Percentiles rank a stretch among this genome's conserved stretches.
phyloP scores from a whole-genome alignment of 2,113 vertebrate genomes.

The Gallinago paraguaiae region DNA sequence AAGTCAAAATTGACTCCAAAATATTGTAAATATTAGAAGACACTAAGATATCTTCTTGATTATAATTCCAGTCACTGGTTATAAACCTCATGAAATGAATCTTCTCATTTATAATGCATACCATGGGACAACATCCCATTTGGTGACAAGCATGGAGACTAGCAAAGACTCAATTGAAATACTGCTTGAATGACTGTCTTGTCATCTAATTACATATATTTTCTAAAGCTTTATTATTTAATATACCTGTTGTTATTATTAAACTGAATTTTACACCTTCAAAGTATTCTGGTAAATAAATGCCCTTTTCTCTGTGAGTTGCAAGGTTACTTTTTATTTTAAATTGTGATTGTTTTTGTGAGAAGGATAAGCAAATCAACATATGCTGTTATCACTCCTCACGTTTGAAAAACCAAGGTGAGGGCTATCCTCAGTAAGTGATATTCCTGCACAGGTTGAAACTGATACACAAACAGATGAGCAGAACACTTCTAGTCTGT shows the following conservation, averaged over 20 bases:
- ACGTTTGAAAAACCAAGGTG: conserved; percentile 39
- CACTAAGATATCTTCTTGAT: conserved; percentile 53
- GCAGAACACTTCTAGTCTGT: background rate
- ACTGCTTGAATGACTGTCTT: conserved; percentile 40
- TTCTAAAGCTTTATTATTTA: conserved; percentile 26
- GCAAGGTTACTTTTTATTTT: conserved; percentile 47
- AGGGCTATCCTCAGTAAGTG: conserved; percentile 13
- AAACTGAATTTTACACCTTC: conserved; percentile 49
- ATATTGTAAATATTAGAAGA: conserved; percentile 31
- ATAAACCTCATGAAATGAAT: conserved; percentile 60
- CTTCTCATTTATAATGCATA: conserved; percentile 50
- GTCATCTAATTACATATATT: conserved; percentile 49
- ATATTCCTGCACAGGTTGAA: conserved; percentile 57
- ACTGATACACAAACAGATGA: conserved; percentile 25
- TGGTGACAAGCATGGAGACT: conserved; percentile 43
- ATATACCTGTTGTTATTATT: conserved; percentile 39
- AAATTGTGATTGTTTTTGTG: background rate
- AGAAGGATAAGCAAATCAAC: conserved; percentile 43
- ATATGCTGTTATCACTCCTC: background rate
- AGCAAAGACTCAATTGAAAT: conserved; percentile 41
- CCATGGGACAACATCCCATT: conserved; percentile 54
- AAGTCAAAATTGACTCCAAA: conserved; percentile 9
- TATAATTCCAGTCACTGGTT: conserved; percentile 59
- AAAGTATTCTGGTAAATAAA: conserved; percentile 41
- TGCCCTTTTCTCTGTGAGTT: conserved; percentile 21